Percentiles rank a stretch among this genome's conserved stretches.
Evolutionary conservation across 2,888 invertebrate species (phyloP).

Genomic region (Chaetogeoica ovagalla): DNA sequence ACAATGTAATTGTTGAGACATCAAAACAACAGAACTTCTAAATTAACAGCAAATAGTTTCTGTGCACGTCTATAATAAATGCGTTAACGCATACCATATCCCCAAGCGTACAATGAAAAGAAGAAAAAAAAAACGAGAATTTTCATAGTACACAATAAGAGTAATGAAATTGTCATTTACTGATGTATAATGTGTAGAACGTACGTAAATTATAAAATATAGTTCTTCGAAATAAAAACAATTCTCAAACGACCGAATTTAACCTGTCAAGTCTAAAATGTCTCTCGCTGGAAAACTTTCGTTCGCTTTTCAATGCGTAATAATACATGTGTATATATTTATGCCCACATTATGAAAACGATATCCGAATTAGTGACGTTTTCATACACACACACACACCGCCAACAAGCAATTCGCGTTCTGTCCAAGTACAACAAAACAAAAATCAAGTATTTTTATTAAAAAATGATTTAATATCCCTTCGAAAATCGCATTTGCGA

Average conservation of each 20-base stretch:
- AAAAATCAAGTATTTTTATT: neutral
- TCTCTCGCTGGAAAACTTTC: neutral
- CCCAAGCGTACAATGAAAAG: too few relatives aligned
- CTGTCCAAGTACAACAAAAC: neutral
- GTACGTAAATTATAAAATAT: neutral
- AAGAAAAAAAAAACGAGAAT: too few relatives aligned
- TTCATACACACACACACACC: neutral
- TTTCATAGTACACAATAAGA: too few relatives aligned
- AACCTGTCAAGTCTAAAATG: neutral
- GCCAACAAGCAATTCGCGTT: neutral
- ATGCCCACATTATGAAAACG: neutral
- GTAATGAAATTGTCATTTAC: too few relatives aligned
- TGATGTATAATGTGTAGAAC: too few relatives aligned
- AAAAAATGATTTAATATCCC: neutral
- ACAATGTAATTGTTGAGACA: too few relatives aligned
- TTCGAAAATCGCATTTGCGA: neutral
- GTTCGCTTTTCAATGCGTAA: neutral
- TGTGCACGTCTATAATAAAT: too few relatives aligned
- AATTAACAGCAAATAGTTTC: too few relatives aligned
- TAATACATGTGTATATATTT: too few relatives aligned
- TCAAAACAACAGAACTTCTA: too few relatives aligned
- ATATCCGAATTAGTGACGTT: neutral
- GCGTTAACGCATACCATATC: too few relatives aligned
- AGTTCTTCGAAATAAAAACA: neutral
- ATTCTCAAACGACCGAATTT: neutral